Percentiles rank a stretch among this genome's conserved stretches.
Conservation (phyloP, 2,888 invertebrate genomes). For the Hemicrepidius hirtus region DNA sequence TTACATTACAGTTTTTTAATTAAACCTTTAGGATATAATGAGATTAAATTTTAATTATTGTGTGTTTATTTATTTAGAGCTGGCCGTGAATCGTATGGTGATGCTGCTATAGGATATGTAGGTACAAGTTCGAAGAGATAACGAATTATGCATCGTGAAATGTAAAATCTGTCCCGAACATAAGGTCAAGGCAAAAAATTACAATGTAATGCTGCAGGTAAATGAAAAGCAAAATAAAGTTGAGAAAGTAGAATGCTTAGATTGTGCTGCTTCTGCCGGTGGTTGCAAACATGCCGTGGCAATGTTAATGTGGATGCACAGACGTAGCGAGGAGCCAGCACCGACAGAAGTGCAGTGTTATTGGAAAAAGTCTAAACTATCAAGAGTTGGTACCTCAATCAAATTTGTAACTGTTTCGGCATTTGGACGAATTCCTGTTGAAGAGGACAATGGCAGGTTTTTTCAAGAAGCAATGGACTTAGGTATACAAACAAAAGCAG, state of each 20-base stretch:
- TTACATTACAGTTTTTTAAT: neutral
- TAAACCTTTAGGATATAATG: neutral
- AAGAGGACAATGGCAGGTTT: neutral
- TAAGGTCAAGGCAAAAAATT: neutral
- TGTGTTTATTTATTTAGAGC: neutral
- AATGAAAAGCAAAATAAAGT: neutral
- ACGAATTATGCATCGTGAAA: neutral
- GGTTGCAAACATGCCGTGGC: slow-evolving; percentile 40
- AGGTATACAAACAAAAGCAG: neutral
- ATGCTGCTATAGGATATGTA: slow-evolving; percentile 7
- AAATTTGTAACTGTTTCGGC: neutral
- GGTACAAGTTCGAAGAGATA: neutral
- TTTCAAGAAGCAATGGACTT: neutral
- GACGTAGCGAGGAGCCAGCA: slow-evolving; percentile 40
- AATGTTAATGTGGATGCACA: slow-evolving; percentile 38
- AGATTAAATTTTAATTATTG: neutral
- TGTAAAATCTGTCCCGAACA: neutral
- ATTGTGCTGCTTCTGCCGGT: slow-evolving; percentile 2
- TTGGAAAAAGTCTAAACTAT: slow-evolving; percentile 23
- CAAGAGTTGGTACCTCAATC: neutral
- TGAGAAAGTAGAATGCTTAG: neutral
- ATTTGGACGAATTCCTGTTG: neutral
- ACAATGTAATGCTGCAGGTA: neutral
- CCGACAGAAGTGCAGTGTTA: slow-evolving; percentile 27
- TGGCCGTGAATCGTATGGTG: slow-evolving; percentile 10